Evolutionary conservation across 2,888 invertebrate genomes (phyloP).

Genomic region (Catonia carolina): DNA sequence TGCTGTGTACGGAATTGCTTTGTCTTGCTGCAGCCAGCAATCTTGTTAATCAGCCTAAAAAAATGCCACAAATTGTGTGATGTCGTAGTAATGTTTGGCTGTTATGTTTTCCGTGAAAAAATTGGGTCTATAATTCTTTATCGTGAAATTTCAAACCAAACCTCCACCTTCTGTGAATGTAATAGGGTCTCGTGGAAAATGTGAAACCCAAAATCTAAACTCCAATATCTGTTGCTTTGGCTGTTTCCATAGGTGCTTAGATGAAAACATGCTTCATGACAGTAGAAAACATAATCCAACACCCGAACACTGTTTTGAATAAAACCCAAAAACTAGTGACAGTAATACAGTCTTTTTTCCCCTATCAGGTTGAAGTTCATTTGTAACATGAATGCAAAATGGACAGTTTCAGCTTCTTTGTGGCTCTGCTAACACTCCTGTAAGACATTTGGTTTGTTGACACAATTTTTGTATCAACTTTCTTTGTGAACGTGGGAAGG

Average conservation of each 20-base stretch:
- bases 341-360: not conserved
- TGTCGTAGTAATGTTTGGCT: not conserved
- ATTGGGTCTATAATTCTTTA: not conserved
- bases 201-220: not conserved
- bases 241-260: conserved; percentile 25
- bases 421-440: not conserved
- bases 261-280: conserved; percentile 31
- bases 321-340: conserved; percentile 3
- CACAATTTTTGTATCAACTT: not conserved
- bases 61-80: too few species aligned
- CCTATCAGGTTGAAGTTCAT: not conserved
- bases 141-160: conserved; percentile 19
- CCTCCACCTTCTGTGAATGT: conserved; percentile 19
- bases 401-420: not conserved
- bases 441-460: conserved; percentile 1
- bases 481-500: not conserved
- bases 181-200: conserved; percentile 14
- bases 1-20: too few species aligned
- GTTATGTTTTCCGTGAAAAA: conserved; percentile 1
- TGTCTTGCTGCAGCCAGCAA: too few species aligned
- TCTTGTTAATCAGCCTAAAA: too few species aligned
- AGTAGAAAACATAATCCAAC: conserved; percentile 22
- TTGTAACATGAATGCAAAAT: not conserved
- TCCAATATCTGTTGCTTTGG: conserved; percentile 28
- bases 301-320: not conserved